Conservation (phyloP, 2,113 vertebrate species). For the Entosphenus tridentatus region DNA sequence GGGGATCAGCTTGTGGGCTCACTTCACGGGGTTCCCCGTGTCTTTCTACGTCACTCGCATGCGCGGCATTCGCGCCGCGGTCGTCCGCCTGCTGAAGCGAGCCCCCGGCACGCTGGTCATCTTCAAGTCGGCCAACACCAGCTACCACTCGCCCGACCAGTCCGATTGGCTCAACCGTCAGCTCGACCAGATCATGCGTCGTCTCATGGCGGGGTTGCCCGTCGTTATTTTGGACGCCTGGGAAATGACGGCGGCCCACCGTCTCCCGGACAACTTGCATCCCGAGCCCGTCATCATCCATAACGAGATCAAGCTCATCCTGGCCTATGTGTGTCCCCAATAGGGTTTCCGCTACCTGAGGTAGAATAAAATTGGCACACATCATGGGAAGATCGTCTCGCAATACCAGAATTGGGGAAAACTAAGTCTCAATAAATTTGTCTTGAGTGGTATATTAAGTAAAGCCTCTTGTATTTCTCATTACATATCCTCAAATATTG, state of each 20-base stretch:
- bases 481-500: too few relatives aligned
- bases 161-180: slow-evolving; percentile 71
- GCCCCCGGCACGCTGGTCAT: slow-evolving; percentile 47
- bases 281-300: slow-evolving; percentile 50
- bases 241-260: slow-evolving; percentile 75
- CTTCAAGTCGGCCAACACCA: slow-evolving; percentile 57
- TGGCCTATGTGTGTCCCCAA: slow-evolving; percentile 50
- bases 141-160: slow-evolving; percentile 35
- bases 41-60: slow-evolving; percentile 63
- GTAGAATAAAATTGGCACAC: too few relatives aligned
- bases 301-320: slow-evolving; percentile 56
- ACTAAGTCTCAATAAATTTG: too few relatives aligned
- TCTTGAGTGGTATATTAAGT: too few relatives aligned
- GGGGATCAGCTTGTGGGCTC: slow-evolving; percentile 68
- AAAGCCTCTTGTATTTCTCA: too few relatives aligned
- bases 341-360: too few relatives aligned
- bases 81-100: slow-evolving; percentile 49
- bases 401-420: too few relatives aligned
- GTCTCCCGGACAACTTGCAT: slow-evolving; percentile 57
- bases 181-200: slow-evolving; percentile 46
- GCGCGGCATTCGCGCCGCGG: slow-evolving; percentile 48
- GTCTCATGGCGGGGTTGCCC: slow-evolving; percentile 66
- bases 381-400: too few relatives aligned
- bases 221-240: slow-evolving; percentile 74
- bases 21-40: slow-evolving; percentile 77